Evolutionary conservation across 2,888 invertebrate genomes (phyloP).

Genomic region (Elegia similella): DNA sequence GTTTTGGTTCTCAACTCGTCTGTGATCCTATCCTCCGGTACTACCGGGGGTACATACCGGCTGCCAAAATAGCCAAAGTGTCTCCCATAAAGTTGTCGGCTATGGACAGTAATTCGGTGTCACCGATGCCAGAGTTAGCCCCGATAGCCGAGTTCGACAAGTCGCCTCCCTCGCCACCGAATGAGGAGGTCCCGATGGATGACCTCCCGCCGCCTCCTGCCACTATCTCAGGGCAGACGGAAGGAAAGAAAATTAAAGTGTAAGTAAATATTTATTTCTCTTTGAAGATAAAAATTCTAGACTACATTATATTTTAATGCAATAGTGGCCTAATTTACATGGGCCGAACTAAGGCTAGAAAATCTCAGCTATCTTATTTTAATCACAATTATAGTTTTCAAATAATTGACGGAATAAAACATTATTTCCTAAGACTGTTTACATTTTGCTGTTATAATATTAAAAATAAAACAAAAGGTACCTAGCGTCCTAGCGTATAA

Average conservation of each 20-base stretch:
- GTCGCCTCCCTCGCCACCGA: conserved; percentile 85
- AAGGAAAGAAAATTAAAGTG: conserved; percentile 79
- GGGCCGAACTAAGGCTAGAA: neutral
- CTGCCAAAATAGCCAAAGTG: conserved; percentile 70
- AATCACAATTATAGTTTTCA: too few relatives aligned
- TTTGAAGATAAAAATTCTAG: neutral
- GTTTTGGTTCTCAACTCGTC: conserved; percentile 24
- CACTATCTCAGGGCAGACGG: conserved; percentile 75
- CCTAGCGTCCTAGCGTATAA: too few relatives aligned
- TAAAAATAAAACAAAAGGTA: too few relatives aligned
- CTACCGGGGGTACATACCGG: conserved; percentile 52
- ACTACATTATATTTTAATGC: neutral
- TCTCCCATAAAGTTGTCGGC: conserved; percentile 81
- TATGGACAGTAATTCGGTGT: conserved; percentile 86
- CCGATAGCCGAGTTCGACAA: conserved; percentile 87
- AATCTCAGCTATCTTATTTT: neutral
- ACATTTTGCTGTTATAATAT: too few relatives aligned
- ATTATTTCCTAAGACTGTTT: too few relatives aligned
- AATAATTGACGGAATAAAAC: too few relatives aligned
- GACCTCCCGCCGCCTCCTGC: conserved; percentile 85
- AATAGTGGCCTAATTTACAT: neutral
- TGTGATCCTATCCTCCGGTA: conserved; percentile 48
- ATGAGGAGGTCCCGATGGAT: conserved; percentile 83
- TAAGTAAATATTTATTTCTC: conserved; percentile 45
- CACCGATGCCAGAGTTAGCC: conserved; percentile 85